Conservation (phyloP, 2,797 vertebrate genomes). For the Hemibagrus guttatus region DNA sequence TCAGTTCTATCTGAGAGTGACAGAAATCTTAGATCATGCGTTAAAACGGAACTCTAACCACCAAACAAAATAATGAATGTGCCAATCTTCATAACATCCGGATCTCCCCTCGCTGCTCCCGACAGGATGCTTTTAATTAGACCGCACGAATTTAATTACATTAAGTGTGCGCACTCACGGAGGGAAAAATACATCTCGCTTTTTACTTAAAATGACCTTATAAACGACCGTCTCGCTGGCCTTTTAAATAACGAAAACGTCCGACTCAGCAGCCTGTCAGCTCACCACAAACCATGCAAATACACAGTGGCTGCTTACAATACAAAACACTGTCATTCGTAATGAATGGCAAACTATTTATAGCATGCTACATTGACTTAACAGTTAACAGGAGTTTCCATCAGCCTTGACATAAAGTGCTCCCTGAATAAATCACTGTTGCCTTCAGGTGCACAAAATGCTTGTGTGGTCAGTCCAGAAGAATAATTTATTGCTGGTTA, state of each 20-base stretch:
- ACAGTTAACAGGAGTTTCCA: slow-evolving; percentile 11
- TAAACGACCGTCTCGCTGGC: background rate
- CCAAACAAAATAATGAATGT: slow-evolving; percentile 36
- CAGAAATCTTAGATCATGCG: background rate
- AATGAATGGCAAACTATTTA: slow-evolving; percentile 44
- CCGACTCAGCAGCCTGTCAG: slow-evolving; percentile 3
- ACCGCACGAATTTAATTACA: slow-evolving; percentile 37
- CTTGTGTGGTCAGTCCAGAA: background rate
- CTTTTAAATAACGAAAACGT: slow-evolving; percentile 18
- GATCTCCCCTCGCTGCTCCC: background rate
- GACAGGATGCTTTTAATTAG: slow-evolving; percentile 40
- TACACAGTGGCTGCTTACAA: slow-evolving; percentile 16
- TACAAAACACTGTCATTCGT: slow-evolving; percentile 18
- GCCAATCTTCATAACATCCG: slow-evolving; percentile 18
- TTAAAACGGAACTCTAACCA: slow-evolving; percentile 31
- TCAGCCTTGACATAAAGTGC: slow-evolving; percentile 15
- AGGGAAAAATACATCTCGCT: background rate
- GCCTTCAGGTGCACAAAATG: slow-evolving; percentile 26
- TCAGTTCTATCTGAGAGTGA: background rate
- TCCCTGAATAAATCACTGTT: slow-evolving; percentile 30
- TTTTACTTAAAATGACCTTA: slow-evolving; percentile 18
- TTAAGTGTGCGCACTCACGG: slow-evolving; percentile 22
- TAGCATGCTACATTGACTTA: slow-evolving; percentile 6
- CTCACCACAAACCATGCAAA: background rate
- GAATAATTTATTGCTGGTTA: background rate